Base-by-base conservation (phyloP, 2,797 vertebrate genomes). In the Tokudaia tokunoshimensis region DNA sequence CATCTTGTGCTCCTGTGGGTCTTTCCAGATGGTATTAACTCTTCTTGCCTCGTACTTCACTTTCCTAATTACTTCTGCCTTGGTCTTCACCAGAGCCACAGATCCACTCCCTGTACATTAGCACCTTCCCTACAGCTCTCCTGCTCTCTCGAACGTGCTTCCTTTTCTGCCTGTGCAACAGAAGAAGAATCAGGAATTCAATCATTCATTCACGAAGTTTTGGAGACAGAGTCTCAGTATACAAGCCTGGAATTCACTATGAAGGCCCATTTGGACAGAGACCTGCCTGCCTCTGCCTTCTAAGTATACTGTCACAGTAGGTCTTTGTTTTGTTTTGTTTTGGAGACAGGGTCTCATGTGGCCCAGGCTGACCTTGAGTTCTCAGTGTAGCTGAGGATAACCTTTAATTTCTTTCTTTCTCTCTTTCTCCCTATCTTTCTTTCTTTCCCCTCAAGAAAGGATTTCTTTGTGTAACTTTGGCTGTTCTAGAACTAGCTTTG, bases 81-180 rank as follows among this genome's bases (percentile, higher is more conserved):
- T 9, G 9, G 7, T 91, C 76, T 44, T 91, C 70, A 44, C 26
- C 22, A 1, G 61, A 94, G 80, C 44, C 47, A 59, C 72, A 50
- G 61, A 72, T 17, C 29, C 41, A 59, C 44, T 59, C 4, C 5
- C 81, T 65, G n/a, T 65, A 93, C 88, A 24, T 83, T 72, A 52
- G 9, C 37, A n/a, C 19, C n/a, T 20, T 3, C 44, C 78, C 29
- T 31, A 31, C 24, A 31, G 19, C 61, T 93, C 74, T 70, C 84
- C 86, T 80, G 65, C n/a, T 92, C 24, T 94, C 81, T 94, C 90
- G 26, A 63, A 84, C n/a, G 79, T 81, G 52, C 26, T 76, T 86
- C 92, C 61, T 85, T 89, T 52, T 85, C 87, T 84, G 34, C n/a
- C 41, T 31, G 14, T 74, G n/a, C 75, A 50, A 63, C 0, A 89